phyloP scores from a whole-genome alignment of 92 coral and sea anemone genomes.

The Hydrozoanthus gracilis region DNA sequence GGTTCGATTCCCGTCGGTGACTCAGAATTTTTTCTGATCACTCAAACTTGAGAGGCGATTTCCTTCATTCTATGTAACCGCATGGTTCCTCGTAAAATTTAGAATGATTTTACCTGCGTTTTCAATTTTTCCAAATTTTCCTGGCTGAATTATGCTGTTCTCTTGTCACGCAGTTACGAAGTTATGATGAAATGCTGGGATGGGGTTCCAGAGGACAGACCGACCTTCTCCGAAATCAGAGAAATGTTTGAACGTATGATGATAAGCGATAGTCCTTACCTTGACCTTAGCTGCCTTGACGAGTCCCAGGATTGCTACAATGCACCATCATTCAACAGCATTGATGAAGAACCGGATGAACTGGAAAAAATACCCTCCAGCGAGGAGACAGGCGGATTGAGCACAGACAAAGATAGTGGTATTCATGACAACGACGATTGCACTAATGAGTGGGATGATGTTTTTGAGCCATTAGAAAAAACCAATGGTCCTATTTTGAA shows the following conservation, averaged over 20 bases:
- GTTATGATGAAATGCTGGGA: constrained; percentile 78
- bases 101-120: too few species aligned
- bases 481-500: constrained; percentile 21
- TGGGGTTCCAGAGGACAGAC: constrained; percentile 72
- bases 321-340: constrained; percentile 83
- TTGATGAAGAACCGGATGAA: constrained; percentile 33
- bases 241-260: constrained; percentile 75
- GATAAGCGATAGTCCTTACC: constrained; percentile 78
- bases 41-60: too few species aligned
- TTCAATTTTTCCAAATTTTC: too few species aligned
- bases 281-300: constrained; percentile 78
- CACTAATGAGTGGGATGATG: constrained; percentile 12
- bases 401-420: neutral
- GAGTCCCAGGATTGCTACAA: constrained; percentile 80
- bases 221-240: constrained; percentile 65
- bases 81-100: too few species aligned
- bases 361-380: constrained; percentile 29
- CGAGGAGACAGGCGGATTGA: neutral
- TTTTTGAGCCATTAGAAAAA: constrained; percentile 9
- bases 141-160: too few species aligned
- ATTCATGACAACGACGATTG: constrained; percentile 12
- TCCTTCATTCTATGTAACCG: too few species aligned
- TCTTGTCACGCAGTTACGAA: constrained; percentile 50
- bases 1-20: too few species aligned
- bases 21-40: too few species aligned